These are phyloP conservation scores for Brassicogethes aeneus DNA, from an alignment of 2,888 invertebrate genomes.

Conservation along the genomic window DNA sequence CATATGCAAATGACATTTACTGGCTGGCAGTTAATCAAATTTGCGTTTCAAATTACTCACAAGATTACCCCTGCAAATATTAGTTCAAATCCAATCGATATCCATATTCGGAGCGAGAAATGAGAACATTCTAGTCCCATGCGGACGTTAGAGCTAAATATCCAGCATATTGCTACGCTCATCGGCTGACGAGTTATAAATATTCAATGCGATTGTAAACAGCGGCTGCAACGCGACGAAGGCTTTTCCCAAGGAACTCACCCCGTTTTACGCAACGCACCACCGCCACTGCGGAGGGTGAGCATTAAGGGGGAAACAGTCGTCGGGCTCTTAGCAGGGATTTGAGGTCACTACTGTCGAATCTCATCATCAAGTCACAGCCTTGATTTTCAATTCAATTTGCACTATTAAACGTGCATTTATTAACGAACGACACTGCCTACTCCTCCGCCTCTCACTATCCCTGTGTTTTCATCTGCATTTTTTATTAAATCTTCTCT, in stretches of 20 bases:
- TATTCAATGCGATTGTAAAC: slow-evolving; percentile 44
- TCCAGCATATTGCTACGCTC: slow-evolving; percentile 44
- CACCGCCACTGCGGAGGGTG: slow-evolving; percentile 10
- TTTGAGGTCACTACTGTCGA: slow-evolving; percentile 42
- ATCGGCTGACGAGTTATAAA: slow-evolving; percentile 44
- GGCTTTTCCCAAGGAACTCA: slow-evolving; percentile 20
- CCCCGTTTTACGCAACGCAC: slow-evolving; percentile 9
- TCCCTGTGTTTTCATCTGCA: background rate
- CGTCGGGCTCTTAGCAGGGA: slow-evolving; percentile 32
- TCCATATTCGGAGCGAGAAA: slow-evolving; percentile 21
- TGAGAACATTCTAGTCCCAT: slow-evolving; percentile 22
- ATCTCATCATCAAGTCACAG: slow-evolving; percentile 41
- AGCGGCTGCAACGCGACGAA: slow-evolving; percentile 23
- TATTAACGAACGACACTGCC: no score
- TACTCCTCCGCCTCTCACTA: no score
- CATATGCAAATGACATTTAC: slow-evolving; percentile 5
- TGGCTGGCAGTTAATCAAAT: slow-evolving; percentile 34
- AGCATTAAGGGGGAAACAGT: slow-evolving; percentile 17
- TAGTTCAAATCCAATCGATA: slow-evolving; percentile 43
- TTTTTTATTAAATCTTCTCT: no score
- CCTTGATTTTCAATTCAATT: slow-evolving; percentile 38
- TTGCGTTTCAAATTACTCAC: slow-evolving; percentile 41
- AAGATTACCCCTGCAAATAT: slow-evolving; percentile 43
- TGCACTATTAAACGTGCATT: slow-evolving; percentile 36
- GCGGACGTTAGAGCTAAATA: slow-evolving; percentile 36